phyloP scores from a whole-genome alignment of 2,113 vertebrate species.

The Arizona elegans region DNA sequence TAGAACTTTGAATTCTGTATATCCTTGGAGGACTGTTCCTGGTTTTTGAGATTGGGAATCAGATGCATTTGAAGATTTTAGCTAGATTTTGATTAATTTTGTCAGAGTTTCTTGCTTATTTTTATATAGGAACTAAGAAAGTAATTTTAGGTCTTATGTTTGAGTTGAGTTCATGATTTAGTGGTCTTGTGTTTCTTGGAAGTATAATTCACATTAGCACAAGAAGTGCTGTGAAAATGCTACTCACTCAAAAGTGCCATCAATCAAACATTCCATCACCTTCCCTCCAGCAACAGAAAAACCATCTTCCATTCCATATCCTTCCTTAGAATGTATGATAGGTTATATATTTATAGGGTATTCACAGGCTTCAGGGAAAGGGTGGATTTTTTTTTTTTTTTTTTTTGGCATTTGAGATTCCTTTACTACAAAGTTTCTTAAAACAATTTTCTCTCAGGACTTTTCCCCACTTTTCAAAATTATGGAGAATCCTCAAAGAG shows the following conservation, averaged over 20 bases:
- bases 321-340: not conserved
- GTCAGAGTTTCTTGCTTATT: not conserved
- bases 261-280: not conserved
- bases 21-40: not conserved
- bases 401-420: not conserved
- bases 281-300: not conserved
- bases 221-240: not conserved
- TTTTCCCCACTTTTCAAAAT: not conserved
- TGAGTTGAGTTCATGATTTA: not conserved
- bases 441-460: not conserved
- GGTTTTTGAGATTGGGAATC: not conserved
- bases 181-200: not conserved
- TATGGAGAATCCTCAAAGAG: not conserved
- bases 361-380: not conserved
- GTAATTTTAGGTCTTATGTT: not conserved
- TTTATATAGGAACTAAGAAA: not conserved
- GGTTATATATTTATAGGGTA: not conserved
- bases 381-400: not conserved
- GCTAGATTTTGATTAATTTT: not conserved
- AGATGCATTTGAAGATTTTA: not conserved
- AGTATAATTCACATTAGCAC: not conserved
- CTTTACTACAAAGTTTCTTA: not conserved
- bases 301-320: not conserved
- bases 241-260: not conserved
- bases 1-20: not conserved